Evolutionary conservation across 2,888 invertebrate species (phyloP).

Genomic region (Lasioglossum zephyrum): DNA sequence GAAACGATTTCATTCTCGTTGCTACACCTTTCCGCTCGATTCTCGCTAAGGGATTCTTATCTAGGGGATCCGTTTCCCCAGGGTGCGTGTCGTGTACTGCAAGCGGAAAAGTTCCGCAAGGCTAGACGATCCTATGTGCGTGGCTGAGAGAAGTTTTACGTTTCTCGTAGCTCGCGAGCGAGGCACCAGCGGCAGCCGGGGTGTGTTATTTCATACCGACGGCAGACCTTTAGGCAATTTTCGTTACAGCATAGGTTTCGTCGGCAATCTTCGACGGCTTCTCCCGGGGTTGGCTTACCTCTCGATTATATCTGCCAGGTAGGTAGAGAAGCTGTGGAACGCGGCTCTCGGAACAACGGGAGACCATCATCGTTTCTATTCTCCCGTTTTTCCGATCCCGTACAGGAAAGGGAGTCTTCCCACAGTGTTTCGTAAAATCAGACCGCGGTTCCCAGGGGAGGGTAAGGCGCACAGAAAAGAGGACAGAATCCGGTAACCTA

Average conservation of each 20-base stretch:
- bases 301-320: constrained; percentile 53
- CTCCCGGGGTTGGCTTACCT: constrained; percentile 46
- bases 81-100: background rate
- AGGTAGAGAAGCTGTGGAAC: constrained; percentile 37
- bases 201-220: constrained; percentile 72
- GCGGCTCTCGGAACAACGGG: constrained; percentile 26
- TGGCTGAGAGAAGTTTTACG: constrained; percentile 17
- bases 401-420: background rate
- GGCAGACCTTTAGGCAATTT: constrained; percentile 58
- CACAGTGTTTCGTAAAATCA: constrained; percentile 40
- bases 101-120: background rate
- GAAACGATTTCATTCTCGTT: background rate
- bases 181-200: constrained; percentile 23
- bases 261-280: constrained; percentile 64
- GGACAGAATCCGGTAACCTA: constrained; percentile 19
- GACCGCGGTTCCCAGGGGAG: constrained; percentile 1
- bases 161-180: constrained; percentile 34
- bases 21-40: background rate
- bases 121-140: background rate
- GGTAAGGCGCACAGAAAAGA: background rate
- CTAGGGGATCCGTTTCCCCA: constrained; percentile 14
- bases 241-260: constrained; percentile 60
- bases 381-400: background rate
- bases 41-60: constrained; percentile 43
- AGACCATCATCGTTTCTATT: constrained; percentile 1